A percentile compares a stretch with the other conserved stretches of the same genome.
Conservation (phyloP, 2,113 vertebrate genomes). For the Carassius auratus region DNA sequence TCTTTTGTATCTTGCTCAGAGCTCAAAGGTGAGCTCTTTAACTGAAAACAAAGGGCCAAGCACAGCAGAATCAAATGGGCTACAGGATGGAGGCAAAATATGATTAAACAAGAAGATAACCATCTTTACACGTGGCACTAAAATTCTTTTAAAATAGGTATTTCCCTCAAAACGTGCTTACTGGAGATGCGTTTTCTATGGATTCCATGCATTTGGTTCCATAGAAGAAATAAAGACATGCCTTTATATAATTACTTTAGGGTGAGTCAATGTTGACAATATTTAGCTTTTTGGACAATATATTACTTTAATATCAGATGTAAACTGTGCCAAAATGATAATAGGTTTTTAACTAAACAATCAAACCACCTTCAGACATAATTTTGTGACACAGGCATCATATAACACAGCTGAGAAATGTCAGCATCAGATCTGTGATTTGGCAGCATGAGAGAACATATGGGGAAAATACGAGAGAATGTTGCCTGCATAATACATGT, state of each 20-base stretch:
- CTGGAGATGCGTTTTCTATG: too few relatives aligned
- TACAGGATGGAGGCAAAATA: not conserved
- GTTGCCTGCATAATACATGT: constrained; percentile 5
- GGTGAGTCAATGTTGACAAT: too few relatives aligned
- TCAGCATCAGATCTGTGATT: not conserved
- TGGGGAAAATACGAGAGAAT: not conserved
- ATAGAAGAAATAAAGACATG: too few relatives aligned
- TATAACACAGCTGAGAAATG: not conserved
- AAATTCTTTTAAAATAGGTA: too few relatives aligned
- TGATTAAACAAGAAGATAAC: not conserved
- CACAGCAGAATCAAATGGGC: not conserved
- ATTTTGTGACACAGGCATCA: not conserved
- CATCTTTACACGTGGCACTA: too few relatives aligned
- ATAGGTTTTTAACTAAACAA: too few relatives aligned
- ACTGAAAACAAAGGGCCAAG: not conserved
- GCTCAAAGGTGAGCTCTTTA: not conserved
- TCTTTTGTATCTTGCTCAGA: constrained; percentile 58
- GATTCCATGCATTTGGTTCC: too few relatives aligned
- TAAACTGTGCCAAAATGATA: too few relatives aligned
- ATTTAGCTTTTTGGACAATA: too few relatives aligned
- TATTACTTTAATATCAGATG: too few relatives aligned
- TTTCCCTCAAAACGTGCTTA: too few relatives aligned
- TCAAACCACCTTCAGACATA: not conserved
- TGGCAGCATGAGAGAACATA: not conserved
- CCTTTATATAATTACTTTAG: too few relatives aligned